Percentiles rank a stretch among this genome's conserved stretches.
These are phyloP conservation scores for Vanacampus margaritifer DNA, from an alignment of 2,113 vertebrate species.

Conservation along the genomic window DNA sequence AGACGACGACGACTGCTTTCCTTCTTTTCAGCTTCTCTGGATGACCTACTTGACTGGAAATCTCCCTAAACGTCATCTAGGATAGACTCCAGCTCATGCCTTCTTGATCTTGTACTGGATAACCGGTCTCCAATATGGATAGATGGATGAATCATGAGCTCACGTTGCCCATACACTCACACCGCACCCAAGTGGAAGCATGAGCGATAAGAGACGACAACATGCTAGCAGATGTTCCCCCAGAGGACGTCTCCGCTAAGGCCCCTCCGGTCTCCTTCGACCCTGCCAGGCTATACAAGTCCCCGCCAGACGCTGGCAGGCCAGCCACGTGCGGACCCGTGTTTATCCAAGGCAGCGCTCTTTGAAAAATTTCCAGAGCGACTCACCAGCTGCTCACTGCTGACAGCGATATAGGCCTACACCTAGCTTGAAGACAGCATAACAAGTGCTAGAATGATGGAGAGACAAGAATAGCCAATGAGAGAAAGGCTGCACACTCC, in stretches of 20 bases:
- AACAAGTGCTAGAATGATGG: slow-evolving; percentile 26
- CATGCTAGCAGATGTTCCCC: slow-evolving; percentile 49
- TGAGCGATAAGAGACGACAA: slow-evolving; percentile 39
- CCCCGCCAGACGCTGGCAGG: slow-evolving; percentile 41
- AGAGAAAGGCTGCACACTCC: background rate
- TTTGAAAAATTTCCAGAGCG: slow-evolving; percentile 34
- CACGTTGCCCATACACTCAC: slow-evolving; percentile 1
- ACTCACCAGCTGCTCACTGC: slow-evolving; percentile 51
- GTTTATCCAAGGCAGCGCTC: slow-evolving; percentile 35
- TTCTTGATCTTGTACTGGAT: background rate
- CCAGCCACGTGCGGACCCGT: slow-evolving; percentile 27
- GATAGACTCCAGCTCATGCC: background rate
- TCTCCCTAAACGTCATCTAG: background rate
- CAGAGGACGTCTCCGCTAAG: slow-evolving; percentile 35
- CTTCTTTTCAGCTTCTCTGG: background rate
- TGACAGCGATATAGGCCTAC: slow-evolving; percentile 35
- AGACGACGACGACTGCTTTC: background rate
- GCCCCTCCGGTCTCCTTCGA: slow-evolving; percentile 19
- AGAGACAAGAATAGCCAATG: slow-evolving; percentile 22
- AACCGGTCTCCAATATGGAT: background rate
- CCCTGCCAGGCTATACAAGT: slow-evolving; percentile 33
- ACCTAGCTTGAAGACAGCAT: slow-evolving; percentile 38
- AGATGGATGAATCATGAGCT: background rate
- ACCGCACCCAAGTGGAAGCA: slow-evolving; percentile 18
- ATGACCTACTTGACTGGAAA: background rate